Evolutionary conservation across 2,888 invertebrate genomes (phyloP).

Genomic region (Osmoderma eremita): DNA sequence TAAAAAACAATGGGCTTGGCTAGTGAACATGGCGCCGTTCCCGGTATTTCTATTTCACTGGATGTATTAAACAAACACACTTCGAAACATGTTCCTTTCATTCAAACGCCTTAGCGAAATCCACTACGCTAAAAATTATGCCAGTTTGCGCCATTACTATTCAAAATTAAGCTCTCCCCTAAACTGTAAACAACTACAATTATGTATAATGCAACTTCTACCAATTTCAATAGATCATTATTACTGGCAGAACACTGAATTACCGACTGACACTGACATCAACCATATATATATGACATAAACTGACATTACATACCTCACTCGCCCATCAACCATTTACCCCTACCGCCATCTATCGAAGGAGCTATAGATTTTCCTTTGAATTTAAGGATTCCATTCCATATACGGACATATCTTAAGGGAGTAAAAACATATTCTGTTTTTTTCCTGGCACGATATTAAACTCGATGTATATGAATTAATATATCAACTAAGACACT

Average conservation of each 20-base stretch:
- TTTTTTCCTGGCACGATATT: no score
- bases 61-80: constrained; percentile 18
- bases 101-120: constrained; percentile 11
- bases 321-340: no score
- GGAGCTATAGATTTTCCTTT: no score
- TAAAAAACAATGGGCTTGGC: constrained; percentile 62
- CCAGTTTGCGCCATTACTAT: constrained; percentile 16
- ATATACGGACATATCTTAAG: no score
- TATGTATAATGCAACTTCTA: constrained; percentile 16
- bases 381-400: no score
- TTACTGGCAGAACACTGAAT: constrained; percentile 4
- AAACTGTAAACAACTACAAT: constrained; percentile 32
- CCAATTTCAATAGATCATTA: constrained; percentile 21
- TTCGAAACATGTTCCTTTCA: constrained; percentile 10
- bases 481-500: no score
- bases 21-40: constrained; percentile 60
- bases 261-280: constrained; percentile 15
- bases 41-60: constrained; percentile 22
- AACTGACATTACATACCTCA: no score
- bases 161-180: constrained; percentile 24
- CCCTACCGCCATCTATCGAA: no score
- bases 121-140: background rate
- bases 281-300: no score
- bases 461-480: no score
- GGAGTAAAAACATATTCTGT: no score